Evolutionary conservation across 2,888 invertebrate species (phyloP).

Genomic region (Globia sparganii): DNA sequence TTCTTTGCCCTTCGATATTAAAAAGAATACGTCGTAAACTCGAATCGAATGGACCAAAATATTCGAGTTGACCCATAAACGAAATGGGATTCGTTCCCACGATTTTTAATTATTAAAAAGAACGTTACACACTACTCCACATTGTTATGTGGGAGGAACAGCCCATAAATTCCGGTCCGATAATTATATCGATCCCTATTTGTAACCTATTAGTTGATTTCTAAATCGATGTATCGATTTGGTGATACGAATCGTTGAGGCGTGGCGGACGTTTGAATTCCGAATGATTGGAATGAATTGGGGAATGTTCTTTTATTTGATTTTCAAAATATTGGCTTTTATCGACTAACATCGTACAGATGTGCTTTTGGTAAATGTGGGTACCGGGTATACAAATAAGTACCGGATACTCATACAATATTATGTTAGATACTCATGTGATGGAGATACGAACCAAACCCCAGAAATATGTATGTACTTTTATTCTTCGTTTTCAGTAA

Average conservation of each 20-base stretch:
- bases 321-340: conserved; percentile 19
- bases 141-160: conserved; percentile 75
- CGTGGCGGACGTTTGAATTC: conserved; percentile 52
- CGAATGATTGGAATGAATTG: conserved; percentile 38
- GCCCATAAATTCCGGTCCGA: conserved; percentile 78
- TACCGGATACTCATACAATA: background rate
- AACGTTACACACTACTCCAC: conserved; percentile 62
- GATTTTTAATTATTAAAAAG: conserved; percentile 71
- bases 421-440: background rate
- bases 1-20: conserved; percentile 51
- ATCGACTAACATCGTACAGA: conserved; percentile 20
- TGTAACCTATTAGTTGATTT: conserved; percentile 71
- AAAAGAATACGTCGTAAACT: conserved; percentile 55
- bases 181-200: conserved; percentile 68
- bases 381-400: background rate
- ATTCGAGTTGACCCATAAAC: conserved; percentile 67
- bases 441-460: background rate
- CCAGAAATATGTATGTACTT: background rate
- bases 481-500: background rate
- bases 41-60: conserved; percentile 49
- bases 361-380: conserved; percentile 8
- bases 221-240: conserved; percentile 68
- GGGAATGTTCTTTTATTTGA: conserved; percentile 46
- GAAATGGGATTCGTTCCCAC: conserved; percentile 72
- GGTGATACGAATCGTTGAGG: conserved; percentile 58